Conservation (phyloP, 2,888 invertebrate species). For the Cheilosia pagana region DNA sequence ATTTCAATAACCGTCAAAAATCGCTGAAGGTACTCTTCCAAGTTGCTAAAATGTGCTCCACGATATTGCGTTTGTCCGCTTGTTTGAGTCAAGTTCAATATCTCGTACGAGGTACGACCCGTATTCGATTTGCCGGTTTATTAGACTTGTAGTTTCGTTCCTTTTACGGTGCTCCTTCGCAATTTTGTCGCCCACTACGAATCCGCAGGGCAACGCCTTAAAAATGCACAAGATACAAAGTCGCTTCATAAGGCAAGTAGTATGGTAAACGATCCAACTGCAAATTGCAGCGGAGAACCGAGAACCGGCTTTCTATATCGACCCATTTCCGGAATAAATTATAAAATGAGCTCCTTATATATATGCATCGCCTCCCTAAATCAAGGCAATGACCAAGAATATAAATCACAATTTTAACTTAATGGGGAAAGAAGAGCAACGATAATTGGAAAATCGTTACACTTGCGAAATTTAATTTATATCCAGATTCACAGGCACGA, state of each 20-base stretch:
- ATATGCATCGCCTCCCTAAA: conserved; percentile 20
- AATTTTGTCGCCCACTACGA: conserved; percentile 33
- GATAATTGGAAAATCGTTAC: conserved; percentile 35
- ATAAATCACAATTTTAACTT: conserved; percentile 30
- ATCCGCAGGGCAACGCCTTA: conserved; percentile 35
- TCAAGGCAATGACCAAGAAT: conserved; percentile 11
- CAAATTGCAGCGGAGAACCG: conserved; percentile 15
- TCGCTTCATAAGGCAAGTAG: not conserved
- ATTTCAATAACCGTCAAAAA: no score
- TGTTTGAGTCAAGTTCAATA: conserved; percentile 24
- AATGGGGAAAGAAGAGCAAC: not conserved
- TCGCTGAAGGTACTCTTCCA: no score
- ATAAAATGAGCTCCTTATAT: conserved; percentile 27
- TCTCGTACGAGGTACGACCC: conserved; percentile 37
- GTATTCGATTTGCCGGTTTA: conserved; percentile 53
- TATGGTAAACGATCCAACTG: conserved; percentile 17
- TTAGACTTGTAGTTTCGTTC: conserved; percentile 1
- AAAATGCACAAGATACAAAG: conserved; percentile 25
- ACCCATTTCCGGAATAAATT: conserved; percentile 54
- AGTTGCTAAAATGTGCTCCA: not conserved
- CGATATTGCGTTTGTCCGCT: no score
- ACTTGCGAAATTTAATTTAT: conserved; percentile 20
- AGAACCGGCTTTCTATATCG: conserved; percentile 20
- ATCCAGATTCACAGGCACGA: not conserved
- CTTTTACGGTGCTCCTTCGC: conserved; percentile 11